Evolutionary conservation across 1,140 invertebrate species (phyloP), one percentile per base, ranked within the genome.

Genomic region (Phenacoccus solenopsis): DNA sequence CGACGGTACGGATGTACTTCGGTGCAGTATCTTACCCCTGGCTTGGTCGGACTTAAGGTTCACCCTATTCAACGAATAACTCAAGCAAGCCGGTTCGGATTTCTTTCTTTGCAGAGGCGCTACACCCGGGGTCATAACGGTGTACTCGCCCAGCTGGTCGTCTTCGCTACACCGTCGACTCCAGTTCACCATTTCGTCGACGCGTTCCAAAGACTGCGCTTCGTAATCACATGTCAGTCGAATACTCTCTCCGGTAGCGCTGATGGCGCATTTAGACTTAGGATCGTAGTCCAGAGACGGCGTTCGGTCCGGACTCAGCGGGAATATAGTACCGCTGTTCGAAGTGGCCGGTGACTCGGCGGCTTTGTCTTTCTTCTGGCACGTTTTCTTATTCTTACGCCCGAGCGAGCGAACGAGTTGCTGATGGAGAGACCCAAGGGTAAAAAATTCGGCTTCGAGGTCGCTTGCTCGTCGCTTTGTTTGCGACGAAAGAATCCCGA

Each of bases 401-500:
- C 59, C 16, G 25, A 20, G 20, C 20, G 25, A 16, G 59, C 22
- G 59, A 64, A 64, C 59, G 59, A 5, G 5, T 10, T 49, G 3
- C 12, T 10, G 20, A 49, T 49, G 22, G 59, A 64, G 59, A 25
- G 59, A 3, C 21, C 59, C 20, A 64, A 27, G 9, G 59, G 59
- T 16, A 64, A 20, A 20, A 64, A 64, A 64, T 64, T 64, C 16
- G 59, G 59, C 20, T 64, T 64, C 56, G 16, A 9, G 56, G 7
- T 64, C 20, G 13, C 2, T 3, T 20, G 22, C 25, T 64, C 59
- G 59, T 64, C 59, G 25, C 59, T 64, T 16, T 25, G 59, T 64
- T 64, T 64, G 25, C 59, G 59, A 5, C 59, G 59, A 64, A 64
- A 64, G 22, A 64, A 64, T 10, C 59, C 59, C 21, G 59, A 25